Evolutionary conservation across 2,113 vertebrate species (phyloP), one percentile per base, ranked within the genome.

Genomic region (Chaetodon trifascialis): DNA sequence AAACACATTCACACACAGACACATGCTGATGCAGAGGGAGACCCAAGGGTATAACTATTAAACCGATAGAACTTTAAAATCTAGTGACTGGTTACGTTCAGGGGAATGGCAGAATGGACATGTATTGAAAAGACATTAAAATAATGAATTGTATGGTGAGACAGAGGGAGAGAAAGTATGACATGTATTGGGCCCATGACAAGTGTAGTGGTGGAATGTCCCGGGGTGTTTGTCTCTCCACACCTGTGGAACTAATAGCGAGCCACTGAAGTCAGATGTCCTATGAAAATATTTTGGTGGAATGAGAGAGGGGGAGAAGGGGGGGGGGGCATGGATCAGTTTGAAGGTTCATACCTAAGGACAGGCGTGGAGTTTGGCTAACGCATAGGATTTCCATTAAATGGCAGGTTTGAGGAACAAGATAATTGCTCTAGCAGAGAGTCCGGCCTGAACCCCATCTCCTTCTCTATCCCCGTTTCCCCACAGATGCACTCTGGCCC

Each of bases 391-490:
- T 94, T 95, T 95, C 94, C 89, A 93, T 93, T 92, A 92, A 93
- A 92, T 16, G 52, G 79, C 86, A 91, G 84, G 76, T 94, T 94
- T 92, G 71, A 89, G 88, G 85, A 95, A 95, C 93, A 95, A 94
- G 93, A 94, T 94, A 92, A 95, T 94, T 94, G 86, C 88, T 95
- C 86, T 88, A 91, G 87, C 93, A 95, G 91, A 94, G 73, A 89
- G 84, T 82, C 60, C 79, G 80, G 82, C 63, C 80, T 89, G 80
- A 91, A 86, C 68, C 62, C 79, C 69, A 30, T 80, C 65, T 73
- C 67, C 72, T 84, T 11, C 69, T 80, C 38, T 73, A 1, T 80
- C 55, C 42, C 77, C 88, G 77, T 85, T 89, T 74, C 76, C 30
- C 88, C 83, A 62, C 34, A 69, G 76, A 88, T 7, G 9, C 62